phyloP scores from a whole-genome alignment of 2,113 vertebrate genomes.

The Pelvicachromis taeniatus region DNA sequence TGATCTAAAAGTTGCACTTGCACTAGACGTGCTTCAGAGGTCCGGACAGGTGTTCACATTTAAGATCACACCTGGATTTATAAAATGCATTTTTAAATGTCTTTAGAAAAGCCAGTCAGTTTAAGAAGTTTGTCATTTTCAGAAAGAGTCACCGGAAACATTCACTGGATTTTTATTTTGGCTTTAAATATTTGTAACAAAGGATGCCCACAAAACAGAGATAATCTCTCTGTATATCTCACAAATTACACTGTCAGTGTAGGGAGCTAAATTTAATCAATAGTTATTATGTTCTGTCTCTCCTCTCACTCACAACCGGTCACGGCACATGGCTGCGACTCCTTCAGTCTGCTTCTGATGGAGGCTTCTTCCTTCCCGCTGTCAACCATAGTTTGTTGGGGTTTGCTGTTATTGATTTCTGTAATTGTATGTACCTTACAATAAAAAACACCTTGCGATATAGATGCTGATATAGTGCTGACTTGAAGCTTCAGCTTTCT shows the following conservation, averaged over 20 bases:
- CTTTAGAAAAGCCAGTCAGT: not conserved
- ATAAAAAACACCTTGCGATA: not conserved
- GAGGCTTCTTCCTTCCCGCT: not conserved
- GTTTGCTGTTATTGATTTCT: not conserved
- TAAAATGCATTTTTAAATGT: not conserved
- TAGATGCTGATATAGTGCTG: too few species aligned
- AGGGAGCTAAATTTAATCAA: not conserved
- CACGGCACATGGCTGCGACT: not conserved
- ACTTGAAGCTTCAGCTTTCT: too few species aligned
- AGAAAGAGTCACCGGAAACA: not conserved
- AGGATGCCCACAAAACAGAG: not conserved
- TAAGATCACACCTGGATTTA: not conserved
- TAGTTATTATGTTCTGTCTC: not conserved
- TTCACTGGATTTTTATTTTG: not conserved
- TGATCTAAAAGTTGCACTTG: not conserved
- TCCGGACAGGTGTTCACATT: not conserved
- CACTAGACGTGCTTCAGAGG: not conserved
- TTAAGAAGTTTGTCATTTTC: not conserved
- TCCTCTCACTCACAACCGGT: not conserved
- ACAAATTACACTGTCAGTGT: not conserved
- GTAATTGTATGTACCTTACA: not conserved
- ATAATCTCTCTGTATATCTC: not conserved
- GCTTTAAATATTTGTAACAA: not conserved
- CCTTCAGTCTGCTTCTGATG: not conserved
- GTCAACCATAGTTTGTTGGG: not conserved